Base-by-base conservation (phyloP, 1,140 invertebrate species). In the Drosophila kurseongensis region DNA sequence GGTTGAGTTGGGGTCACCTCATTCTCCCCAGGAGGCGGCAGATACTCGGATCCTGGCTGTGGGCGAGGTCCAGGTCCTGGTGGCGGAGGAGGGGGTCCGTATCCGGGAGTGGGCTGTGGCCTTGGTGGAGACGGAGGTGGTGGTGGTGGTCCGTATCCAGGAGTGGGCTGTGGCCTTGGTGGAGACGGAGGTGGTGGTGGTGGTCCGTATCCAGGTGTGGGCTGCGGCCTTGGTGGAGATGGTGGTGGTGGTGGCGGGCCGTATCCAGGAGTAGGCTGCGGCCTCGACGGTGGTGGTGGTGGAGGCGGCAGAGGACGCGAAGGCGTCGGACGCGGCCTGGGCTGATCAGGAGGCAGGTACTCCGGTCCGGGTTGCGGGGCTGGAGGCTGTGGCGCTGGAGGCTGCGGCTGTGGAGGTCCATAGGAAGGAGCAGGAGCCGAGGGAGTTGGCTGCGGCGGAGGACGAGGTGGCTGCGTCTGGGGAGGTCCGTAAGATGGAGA, bases 341-440 rank as follows among this genome's bases (percentile, higher is more conserved):
- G 89, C 41, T 91, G 83, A 23, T 81, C 80, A 3, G 89, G 83
- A 4, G 83, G 83, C 71, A 86, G 35, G 36, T 86, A 86, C 51
- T 86, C 83, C 10, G 79, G 83, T 0, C 83, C 83, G 8, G 83
- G 73, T 7, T 75, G 74, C 1, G 73, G 48, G 1, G 74, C 32
- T 18, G 74, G 71, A 5, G 61, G 81, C 51, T 61, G 47, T 23
- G 47, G 54, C 5, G 35, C 40, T 51, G 74, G 32, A 9, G 60
- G 60, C 8, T 48, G 74, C 2, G 75, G 55, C 45, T 83, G 75
- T 0, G 72, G 79, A 0, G 80, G 79, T 7, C 75, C 75, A 36
- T 81, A 81, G 0, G 79, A 84, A 0, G 48, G 48, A 4, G 40
- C 54, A 2, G 73, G 50, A 36, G 59, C 12, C 41, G 58, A 10